These are phyloP conservation scores for Pollachius pollachius DNA, from an alignment of 2,113 vertebrate genomes.

Conservation along the genomic window DNA sequence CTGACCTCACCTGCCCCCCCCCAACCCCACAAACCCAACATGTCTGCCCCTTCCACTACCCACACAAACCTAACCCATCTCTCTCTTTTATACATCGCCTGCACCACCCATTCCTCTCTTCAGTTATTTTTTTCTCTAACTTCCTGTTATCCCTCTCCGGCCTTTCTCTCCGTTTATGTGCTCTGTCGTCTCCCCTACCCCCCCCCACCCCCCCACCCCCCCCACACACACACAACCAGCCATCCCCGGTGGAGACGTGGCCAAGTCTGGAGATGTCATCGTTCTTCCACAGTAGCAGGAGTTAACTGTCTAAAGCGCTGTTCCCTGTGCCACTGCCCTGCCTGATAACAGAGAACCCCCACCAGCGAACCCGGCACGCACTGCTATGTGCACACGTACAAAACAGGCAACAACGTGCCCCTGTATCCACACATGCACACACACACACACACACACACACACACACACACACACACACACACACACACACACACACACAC, in stretches of 20 bases:
- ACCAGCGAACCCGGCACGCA: neutral
- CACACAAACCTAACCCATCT: neutral
- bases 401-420: neutral
- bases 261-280: conserved; percentile 27
- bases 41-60: neutral
- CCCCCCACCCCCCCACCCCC: conserved; percentile 18
- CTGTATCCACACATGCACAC: neutral
- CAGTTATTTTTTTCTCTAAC: neutral
- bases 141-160: neutral
- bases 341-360: neutral
- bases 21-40: neutral
- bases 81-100: neutral
- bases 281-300: neutral
- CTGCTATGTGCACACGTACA: neutral
- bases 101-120: neutral
- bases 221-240: too few relatives aligned
- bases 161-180: neutral
- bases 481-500: too few relatives aligned
- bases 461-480: neutral
- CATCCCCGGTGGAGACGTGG: conserved; percentile 4
- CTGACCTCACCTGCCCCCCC: too few relatives aligned
- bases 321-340: neutral
- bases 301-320: conserved; percentile 19
- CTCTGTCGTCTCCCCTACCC: conserved; percentile 1
- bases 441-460: neutral